A percentile compares a stretch with the other conserved stretches of the same genome.
Evolutionary conservation across 2,888 invertebrate species (phyloP).

Genomic region (Synanthedon andrenaeformis): DNA sequence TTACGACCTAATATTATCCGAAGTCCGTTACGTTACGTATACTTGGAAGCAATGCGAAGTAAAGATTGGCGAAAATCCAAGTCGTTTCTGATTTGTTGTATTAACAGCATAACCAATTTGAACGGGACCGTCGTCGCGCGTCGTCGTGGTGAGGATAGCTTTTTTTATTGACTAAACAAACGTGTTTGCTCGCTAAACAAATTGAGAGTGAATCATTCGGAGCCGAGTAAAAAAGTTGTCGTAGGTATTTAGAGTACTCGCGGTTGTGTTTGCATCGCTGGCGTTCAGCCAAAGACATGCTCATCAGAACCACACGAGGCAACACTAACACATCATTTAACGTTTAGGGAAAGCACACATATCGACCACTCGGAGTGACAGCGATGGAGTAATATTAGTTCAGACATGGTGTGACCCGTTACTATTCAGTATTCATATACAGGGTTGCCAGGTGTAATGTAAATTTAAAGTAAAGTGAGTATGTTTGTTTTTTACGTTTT

Average conservation of each 20-base stretch:
- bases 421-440: too few relatives aligned
- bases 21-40: slow-evolving; percentile 9
- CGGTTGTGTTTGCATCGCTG: slow-evolving; percentile 35
- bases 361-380: slow-evolving; percentile 11
- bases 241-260: slow-evolving; percentile 22
- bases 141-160: slow-evolving; percentile 11
- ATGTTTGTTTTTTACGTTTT: too few relatives aligned
- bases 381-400: slow-evolving; percentile 8
- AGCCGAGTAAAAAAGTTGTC: slow-evolving; percentile 31
- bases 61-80: slow-evolving; percentile 56
- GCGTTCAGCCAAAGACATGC: slow-evolving; percentile 39
- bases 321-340: slow-evolving; percentile 46
- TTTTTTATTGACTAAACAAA: slow-evolving; percentile 18
- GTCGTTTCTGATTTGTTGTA: slow-evolving; percentile 49
- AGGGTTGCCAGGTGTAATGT: too few relatives aligned
- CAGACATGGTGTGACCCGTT: too few relatives aligned
- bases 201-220: slow-evolving; percentile 6
- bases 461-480: too few relatives aligned
- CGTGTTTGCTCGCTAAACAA: slow-evolving; percentile 12
- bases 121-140: slow-evolving; percentile 15
- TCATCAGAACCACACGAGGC: slow-evolving; percentile 38
- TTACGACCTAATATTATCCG: too few relatives aligned
- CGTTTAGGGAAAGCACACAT: slow-evolving; percentile 17
- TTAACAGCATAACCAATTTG: slow-evolving; percentile 39
- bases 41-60: slow-evolving; percentile 53